phyloP scores from a whole-genome alignment of 2,888 invertebrate species.

The Pyrochroa serraticornis region DNA sequence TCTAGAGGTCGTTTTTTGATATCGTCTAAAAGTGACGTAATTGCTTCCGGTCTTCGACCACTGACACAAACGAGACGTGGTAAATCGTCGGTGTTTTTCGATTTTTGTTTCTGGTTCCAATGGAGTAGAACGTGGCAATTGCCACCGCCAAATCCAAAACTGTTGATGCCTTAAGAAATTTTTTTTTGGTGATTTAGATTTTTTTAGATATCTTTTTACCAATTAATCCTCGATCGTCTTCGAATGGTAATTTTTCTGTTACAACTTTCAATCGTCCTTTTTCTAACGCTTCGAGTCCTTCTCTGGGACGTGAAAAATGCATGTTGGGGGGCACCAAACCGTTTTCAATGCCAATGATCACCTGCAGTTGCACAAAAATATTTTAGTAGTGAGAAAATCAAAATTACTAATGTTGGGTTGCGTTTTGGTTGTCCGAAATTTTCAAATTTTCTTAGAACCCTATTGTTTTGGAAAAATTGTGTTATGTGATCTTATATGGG shows the following conservation, averaged over 20 bases:
- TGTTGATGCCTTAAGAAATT: slow-evolving; percentile 65
- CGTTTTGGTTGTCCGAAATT: too few species aligned
- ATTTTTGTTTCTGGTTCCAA: slow-evolving; percentile 54
- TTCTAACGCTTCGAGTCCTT: slow-evolving; percentile 37
- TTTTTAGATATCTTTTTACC: too few species aligned
- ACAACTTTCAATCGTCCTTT: slow-evolving; percentile 54
- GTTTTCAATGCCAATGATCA: slow-evolving; percentile 55
- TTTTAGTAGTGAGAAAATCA: too few species aligned
- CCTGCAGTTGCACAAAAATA: slow-evolving; percentile 61
- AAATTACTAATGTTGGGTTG: too few species aligned
- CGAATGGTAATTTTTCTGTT: slow-evolving; percentile 57
- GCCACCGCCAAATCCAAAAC: slow-evolving; percentile 70
- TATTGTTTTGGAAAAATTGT: too few species aligned
- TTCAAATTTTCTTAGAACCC: too few species aligned
- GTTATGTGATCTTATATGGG: too few species aligned
- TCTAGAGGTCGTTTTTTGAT: slow-evolving; percentile 59
- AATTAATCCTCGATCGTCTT: slow-evolving; percentile 53
- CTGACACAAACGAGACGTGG: slow-evolving; percentile 57
- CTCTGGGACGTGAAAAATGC: slow-evolving; percentile 59
- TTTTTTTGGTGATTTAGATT: too few species aligned
- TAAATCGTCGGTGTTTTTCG: slow-evolving; percentile 32
- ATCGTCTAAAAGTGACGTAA: slow-evolving; percentile 67
- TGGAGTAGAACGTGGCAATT: slow-evolving; percentile 60
- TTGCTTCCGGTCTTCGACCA: slow-evolving; percentile 60
- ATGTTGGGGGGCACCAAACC: slow-evolving; percentile 63